Conservation (phyloP, 2,113 vertebrate species). For the Chunga burmeisteri region DNA sequence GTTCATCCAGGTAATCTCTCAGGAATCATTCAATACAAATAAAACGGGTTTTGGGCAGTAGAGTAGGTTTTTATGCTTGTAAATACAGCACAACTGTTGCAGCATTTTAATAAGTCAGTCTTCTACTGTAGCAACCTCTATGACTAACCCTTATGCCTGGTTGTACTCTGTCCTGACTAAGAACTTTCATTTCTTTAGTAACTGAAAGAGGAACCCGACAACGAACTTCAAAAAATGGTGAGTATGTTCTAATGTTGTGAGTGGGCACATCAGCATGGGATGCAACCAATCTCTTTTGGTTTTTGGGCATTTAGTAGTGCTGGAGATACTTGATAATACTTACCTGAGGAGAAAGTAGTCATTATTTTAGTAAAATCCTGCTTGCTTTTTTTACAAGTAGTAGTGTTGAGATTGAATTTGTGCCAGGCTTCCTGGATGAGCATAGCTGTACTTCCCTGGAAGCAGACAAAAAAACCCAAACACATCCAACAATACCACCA, state of each 20-base stretch:
- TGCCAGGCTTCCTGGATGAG: neutral
- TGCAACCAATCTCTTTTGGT: fast-evolving
- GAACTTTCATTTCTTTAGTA: slow-evolving; percentile 19
- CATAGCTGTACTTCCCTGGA: neutral
- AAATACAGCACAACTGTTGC: neutral
- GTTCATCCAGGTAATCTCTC: neutral
- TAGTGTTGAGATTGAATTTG: neutral
- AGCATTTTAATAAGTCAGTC: neutral
- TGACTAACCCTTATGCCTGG: neutral
- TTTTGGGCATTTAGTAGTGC: neutral
- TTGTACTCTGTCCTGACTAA: neutral
- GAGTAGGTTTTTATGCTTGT: neutral
- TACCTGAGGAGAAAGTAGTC: neutral
- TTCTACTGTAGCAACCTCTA: neutral
- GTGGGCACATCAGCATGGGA: neutral
- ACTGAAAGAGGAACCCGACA: neutral
- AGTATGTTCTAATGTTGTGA: neutral
- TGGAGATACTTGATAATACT: neutral
- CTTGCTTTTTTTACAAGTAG: neutral
- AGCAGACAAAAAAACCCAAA: neutral
- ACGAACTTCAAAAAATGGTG: neutral
- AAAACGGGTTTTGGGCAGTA: fast-evolving
- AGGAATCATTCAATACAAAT: neutral
- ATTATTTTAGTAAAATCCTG: neutral
- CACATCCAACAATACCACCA: neutral